Conservation (phyloP, 2,888 invertebrate genomes). For the Thumatha senex region DNA sequence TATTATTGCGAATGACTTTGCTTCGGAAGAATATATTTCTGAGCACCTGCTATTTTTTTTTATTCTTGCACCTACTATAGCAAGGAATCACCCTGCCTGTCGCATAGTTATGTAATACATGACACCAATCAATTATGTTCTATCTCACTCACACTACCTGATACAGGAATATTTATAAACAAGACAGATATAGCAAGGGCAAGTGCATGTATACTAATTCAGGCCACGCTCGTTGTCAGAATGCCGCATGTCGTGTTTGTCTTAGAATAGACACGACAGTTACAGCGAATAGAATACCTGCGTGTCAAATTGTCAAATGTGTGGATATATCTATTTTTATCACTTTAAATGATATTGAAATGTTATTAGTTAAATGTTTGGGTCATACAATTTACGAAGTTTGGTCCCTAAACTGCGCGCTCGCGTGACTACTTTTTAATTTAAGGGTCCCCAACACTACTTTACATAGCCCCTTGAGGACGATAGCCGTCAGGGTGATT, state of each 20-base stretch:
- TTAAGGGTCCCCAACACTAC: no score
- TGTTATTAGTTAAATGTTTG: no score
- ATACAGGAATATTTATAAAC: neutral
- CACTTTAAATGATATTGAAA: no score
- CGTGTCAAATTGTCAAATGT: conserved; percentile 16
- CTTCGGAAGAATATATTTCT: no score
- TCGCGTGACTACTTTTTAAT: no score
- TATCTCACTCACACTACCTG: conserved; percentile 7
- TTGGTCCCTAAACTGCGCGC: no score
- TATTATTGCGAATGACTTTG: no score
- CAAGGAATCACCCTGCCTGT: neutral
- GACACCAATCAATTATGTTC: conserved; percentile 4
- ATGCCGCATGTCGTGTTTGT: conserved; percentile 41
- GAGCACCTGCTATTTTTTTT: no score
- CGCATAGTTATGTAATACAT: neutral
- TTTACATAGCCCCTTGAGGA: no score
- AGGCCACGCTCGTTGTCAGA: conserved; percentile 65
- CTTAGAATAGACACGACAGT: conserved; percentile 47
- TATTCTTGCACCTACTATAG: neutral
- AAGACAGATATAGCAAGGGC: conserved; percentile 32
- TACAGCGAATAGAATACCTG: conserved; percentile 16
- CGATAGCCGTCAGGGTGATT: conserved; percentile 4
- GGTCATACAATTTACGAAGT: no score
- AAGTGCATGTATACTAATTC: conserved; percentile 73
- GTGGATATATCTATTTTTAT: no score